Evolutionary conservation across 2,113 vertebrate species (phyloP).

Genomic region (Leptobrachium ailaonicum): DNA sequence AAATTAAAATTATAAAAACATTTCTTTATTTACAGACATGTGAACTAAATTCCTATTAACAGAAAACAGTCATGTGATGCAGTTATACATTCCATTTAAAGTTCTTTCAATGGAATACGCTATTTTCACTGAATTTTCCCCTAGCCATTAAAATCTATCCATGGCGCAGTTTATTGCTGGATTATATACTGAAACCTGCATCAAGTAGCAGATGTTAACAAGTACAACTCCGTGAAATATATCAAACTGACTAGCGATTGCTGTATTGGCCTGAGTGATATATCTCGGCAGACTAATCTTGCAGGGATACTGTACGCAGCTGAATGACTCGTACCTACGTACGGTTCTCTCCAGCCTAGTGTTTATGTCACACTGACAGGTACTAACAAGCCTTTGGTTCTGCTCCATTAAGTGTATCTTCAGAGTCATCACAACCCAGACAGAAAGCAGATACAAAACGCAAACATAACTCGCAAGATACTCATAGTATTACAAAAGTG

Average conservation of each 20-base stretch:
- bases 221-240: too few relatives aligned
- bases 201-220: too few relatives aligned
- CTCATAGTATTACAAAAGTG: neutral
- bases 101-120: too few relatives aligned
- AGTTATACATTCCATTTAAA: too few relatives aligned
- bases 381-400: neutral
- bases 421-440: conserved; percentile 16
- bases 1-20: too few relatives aligned
- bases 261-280: neutral
- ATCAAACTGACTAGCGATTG: neutral
- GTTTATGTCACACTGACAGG: conserved; percentile 20
- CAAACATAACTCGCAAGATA: neutral
- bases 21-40: too few relatives aligned
- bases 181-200: too few relatives aligned
- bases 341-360: neutral
- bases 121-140: too few relatives aligned
- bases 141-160: too few relatives aligned
- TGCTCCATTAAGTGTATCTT: neutral
- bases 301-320: neutral
- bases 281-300: conserved; percentile 2
- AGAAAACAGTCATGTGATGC: too few relatives aligned
- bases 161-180: too few relatives aligned
- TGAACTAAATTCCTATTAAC: too few relatives aligned
- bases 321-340: neutral
- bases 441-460: neutral